Percentiles rank a stretch among this genome's conserved stretches.
These are phyloP conservation scores for Myrmecobius fasciatus DNA, from an alignment of 2,113 vertebrate species.

Conservation along the genomic window DNA sequence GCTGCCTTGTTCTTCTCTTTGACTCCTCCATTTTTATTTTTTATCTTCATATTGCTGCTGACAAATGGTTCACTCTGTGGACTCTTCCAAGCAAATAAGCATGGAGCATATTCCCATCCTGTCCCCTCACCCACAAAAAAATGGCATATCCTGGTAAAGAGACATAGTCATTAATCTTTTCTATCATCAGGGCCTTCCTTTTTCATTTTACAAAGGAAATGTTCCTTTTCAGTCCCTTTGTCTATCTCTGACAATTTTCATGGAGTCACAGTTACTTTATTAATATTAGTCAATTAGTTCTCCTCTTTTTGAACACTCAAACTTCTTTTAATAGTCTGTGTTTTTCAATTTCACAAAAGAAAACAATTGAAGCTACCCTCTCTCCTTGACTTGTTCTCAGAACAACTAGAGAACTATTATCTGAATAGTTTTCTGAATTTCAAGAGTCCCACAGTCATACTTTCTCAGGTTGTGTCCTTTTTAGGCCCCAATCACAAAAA, in stretches of 20 bases:
- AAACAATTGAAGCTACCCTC: neutral
- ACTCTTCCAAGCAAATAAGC: neutral
- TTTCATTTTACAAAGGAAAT: neutral
- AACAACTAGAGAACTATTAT: neutral
- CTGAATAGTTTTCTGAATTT: neutral
- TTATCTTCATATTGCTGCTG: neutral
- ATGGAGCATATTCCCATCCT: neutral
- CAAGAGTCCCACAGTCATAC: neutral
- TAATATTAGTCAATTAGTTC: neutral
- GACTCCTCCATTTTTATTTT: neutral
- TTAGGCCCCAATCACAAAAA: neutral
- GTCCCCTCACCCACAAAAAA: neutral
- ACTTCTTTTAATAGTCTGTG: neutral
- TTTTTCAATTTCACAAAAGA: neutral
- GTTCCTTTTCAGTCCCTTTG: neutral
- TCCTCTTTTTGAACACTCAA: neutral
- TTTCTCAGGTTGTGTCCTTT: neutral
- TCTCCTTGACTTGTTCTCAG: neutral
- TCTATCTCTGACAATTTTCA: neutral
- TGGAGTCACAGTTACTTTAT: neutral
- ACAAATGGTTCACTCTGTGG: neutral
- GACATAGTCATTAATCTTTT: neutral
- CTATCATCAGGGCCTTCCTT: neutral
- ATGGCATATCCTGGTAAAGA: conserved; percentile 1
- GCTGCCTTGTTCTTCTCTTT: neutral